Evolutionary conservation across 2,888 invertebrate species (phyloP).

Genomic region (Ochlodes sylvanus): DNA sequence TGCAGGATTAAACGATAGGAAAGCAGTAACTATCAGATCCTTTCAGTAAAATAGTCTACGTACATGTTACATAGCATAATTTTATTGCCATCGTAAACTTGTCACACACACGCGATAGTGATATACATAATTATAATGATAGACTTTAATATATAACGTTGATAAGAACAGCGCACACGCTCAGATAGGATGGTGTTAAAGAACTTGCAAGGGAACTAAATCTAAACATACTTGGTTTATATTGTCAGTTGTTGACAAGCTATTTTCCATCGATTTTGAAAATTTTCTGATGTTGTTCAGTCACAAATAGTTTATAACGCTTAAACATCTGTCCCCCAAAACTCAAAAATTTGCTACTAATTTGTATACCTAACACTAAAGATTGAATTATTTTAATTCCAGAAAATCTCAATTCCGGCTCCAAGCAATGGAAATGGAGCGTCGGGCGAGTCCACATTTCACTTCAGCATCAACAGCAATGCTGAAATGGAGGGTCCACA

Average conservation of each 20-base stretch:
- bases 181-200: slow-evolving; percentile 13
- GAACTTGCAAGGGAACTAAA: neutral
- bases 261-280: too few relatives aligned
- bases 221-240: slow-evolving; percentile 32
- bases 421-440: slow-evolving; percentile 84
- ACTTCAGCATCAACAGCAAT: slow-evolving; percentile 92
- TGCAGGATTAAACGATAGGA: neutral
- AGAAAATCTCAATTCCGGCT: slow-evolving; percentile 92
- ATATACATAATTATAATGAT: slow-evolving; percentile 28
- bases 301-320: too few relatives aligned
- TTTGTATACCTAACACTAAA: neutral
- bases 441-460: slow-evolving; percentile 85
- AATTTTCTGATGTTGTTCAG: too few relatives aligned
- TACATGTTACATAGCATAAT: slow-evolving; percentile 7
- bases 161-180: slow-evolving; percentile 24
- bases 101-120: slow-evolving; percentile 25
- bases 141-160: slow-evolving; percentile 27
- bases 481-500: slow-evolving; percentile 93
- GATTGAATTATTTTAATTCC: slow-evolving; percentile 60
- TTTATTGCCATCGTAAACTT: slow-evolving; percentile 27
- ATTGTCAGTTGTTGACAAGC: too few relatives aligned
- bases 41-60: neutral
- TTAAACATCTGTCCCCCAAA: too few relatives aligned
- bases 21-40: neutral
- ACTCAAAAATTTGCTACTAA: too few relatives aligned